A percentile compares a stretch with the other conserved stretches of the same genome.
phyloP scores from a whole-genome alignment of 2,888 invertebrate species.

The Terebella lapidaria region DNA sequence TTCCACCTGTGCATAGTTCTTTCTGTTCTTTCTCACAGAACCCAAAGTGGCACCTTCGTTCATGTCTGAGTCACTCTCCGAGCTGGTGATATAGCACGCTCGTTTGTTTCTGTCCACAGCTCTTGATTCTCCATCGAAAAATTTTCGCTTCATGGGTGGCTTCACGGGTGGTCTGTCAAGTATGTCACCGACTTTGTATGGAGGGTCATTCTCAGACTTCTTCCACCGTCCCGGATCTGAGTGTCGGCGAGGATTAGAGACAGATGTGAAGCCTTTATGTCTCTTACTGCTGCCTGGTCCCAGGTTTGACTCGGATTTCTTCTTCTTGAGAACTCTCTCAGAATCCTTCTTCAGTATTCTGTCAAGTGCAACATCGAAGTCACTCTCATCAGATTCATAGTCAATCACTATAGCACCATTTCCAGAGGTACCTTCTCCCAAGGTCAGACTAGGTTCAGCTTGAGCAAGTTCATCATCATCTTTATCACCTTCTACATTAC shows the following conservation, averaged over 20 bases:
- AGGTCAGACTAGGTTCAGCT: too few relatives aligned
- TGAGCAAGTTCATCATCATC: too few relatives aligned
- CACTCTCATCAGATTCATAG: background rate
- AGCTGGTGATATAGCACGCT: background rate
- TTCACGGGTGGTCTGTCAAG: background rate
- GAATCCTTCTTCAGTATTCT: background rate
- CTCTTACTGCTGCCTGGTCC: background rate
- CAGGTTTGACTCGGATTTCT: background rate
- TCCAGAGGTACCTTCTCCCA: too few relatives aligned
- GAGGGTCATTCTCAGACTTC: background rate
- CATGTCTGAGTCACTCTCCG: slow-evolving; percentile 2
- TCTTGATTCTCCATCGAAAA: background rate
- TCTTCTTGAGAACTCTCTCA: background rate
- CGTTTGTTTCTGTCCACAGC: slow-evolving; percentile 3
- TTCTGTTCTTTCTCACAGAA: too few relatives aligned
- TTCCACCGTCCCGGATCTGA: background rate
- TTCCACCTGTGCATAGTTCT: too few relatives aligned
- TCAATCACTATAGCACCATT: background rate
- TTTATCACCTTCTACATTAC: background rate
- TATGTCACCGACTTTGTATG: background rate
- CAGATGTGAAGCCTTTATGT: too few relatives aligned
- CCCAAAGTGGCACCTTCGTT: background rate
- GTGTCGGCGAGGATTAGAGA: background rate
- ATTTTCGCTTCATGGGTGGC: background rate
- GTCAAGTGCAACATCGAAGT: background rate